Base-by-base conservation (phyloP, 2,113 vertebrate genomes). In the Synodontis membranacea region DNA sequence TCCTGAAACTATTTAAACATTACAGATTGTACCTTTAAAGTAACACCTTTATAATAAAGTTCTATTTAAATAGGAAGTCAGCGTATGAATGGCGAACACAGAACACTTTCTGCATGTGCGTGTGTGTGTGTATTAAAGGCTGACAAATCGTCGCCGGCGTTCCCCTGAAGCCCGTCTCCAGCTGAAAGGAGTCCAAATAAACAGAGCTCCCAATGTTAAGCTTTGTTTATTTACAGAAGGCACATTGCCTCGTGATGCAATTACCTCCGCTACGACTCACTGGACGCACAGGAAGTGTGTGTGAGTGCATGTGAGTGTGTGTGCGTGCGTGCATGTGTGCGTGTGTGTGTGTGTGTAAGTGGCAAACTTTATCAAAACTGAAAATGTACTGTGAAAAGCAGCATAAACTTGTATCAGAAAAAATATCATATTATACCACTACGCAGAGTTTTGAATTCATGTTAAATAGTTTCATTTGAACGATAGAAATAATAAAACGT, bases 191-290 rank as follows among this genome's bases (percentile, higher is more conserved):
- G 75, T 78, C 74, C 82, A 87, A 87, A 84, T 84, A 87, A 87
- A 80, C 86, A 80, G 31, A 48, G 64, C 76, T 80, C 76, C 75
- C 68, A 19, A 84, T n/a, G 39, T 42, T 88, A 54, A 34, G 83
- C 82, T 80, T 44, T 83, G 80, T 87, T 88, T 87, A 88, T 87
- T 91, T 86, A 87, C 86, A 87, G 58, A 78, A 84, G 74, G 79
- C 85, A 80, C 84, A 84, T 54, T 79, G 85, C 70, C 58, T 85
- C 84, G 70, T 84, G 62, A 81, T 85, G 84, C 79, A 83, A 85
- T 89, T 88, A 84, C 60, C 80, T 42, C 84, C 82, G 84, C 78
- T 87, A 21, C 14, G 54, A 83, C 87, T 83, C 82, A 76, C 80
- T 86, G 80, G 82, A 80, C 39, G 66, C 28, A 46, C 39, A 34